phyloP scores from a whole-genome alignment of 2,888 invertebrate species.

The Ctenicera cuprea region DNA sequence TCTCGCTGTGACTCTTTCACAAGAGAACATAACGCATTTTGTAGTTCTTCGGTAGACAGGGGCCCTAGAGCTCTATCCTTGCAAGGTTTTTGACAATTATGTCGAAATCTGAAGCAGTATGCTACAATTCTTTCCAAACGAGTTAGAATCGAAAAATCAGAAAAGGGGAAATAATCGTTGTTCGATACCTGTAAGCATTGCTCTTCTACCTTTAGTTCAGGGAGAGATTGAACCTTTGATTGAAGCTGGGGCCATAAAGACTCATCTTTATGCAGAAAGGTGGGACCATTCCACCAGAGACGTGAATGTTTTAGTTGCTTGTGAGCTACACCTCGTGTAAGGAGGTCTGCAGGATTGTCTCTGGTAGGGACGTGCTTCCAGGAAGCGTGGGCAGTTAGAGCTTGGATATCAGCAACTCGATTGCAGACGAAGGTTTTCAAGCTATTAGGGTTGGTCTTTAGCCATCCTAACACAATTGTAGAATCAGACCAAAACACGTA shows the following conservation, averaged over 20 bases:
- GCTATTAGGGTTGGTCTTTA: slow-evolving; percentile 45
- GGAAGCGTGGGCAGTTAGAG: slow-evolving; percentile 23
- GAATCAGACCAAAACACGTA: slow-evolving; percentile 56
- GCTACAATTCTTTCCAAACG: slow-evolving; percentile 14
- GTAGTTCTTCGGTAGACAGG: background rate
- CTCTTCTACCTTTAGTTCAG: slow-evolving; percentile 36
- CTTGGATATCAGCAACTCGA: slow-evolving; percentile 55
- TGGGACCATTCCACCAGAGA: slow-evolving; percentile 56
- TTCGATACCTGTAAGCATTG: background rate
- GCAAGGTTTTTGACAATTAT: background rate
- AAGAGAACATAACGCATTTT: background rate
- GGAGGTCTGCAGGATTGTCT: slow-evolving; percentile 54
- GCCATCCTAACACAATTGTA: slow-evolving; percentile 55
- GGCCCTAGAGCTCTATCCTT: background rate
- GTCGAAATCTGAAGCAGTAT: slow-evolving; percentile 9
- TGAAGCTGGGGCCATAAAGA: slow-evolving; percentile 19
- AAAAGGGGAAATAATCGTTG: background rate
- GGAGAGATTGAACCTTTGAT: slow-evolving; percentile 16
- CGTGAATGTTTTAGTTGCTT: slow-evolving; percentile 31
- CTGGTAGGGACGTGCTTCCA: slow-evolving; percentile 55
- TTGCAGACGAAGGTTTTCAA: slow-evolving; percentile 55
- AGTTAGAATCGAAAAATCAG: slow-evolving; percentile 31
- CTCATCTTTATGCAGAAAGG: slow-evolving; percentile 10
- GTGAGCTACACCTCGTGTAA: slow-evolving; percentile 50
- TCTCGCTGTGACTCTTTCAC: background rate